These are phyloP conservation scores for Germaria angustata DNA, from an alignment of 2,888 invertebrate species.

Conservation along the genomic window DNA sequence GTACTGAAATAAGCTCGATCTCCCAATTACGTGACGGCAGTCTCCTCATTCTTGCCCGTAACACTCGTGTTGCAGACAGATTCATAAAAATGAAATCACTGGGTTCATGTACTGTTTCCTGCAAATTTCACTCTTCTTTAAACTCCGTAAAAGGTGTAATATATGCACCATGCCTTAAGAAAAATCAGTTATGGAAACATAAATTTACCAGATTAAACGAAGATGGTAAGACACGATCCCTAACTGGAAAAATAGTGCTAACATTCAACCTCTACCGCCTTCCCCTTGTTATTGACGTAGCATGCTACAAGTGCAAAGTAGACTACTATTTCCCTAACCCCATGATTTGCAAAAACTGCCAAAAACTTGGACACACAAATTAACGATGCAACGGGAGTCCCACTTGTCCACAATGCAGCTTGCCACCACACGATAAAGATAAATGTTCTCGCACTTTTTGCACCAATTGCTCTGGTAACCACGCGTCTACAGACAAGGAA, in stretches of 20 bases:
- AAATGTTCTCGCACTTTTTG: no score
- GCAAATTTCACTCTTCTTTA: conserved; percentile 2
- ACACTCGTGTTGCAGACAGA: conserved; percentile 4
- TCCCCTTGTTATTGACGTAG: conserved; percentile 31
- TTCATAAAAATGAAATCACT: not conserved
- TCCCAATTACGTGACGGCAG: conserved; percentile 24
- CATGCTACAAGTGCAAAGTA: conserved; percentile 51
- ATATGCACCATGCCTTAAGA: not conserved
- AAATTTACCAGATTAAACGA: not conserved
- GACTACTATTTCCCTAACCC: conserved; percentile 39
- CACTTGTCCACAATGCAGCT: conserved; percentile 7
- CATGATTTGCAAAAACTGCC: no score
- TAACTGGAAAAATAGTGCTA: conserved; percentile 39
- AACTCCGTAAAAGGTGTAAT: conserved; percentile 7
- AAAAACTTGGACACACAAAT: not conserved
- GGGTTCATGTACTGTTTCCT: not conserved
- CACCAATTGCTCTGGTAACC: not conserved
- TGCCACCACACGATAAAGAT: conserved; percentile 32
- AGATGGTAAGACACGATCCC: conserved; percentile 12
- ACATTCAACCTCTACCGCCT: conserved; percentile 53
- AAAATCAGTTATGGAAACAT: not conserved
- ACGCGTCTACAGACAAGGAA: not conserved
- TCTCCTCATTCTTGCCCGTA: conserved; percentile 29
- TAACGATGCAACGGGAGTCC: conserved; percentile 1
- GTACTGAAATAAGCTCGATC: conserved; percentile 25